A percentile compares a stretch with the other conserved stretches of the same genome.
Conservation (phyloP, 2,797 vertebrate genomes). For the Jordanella pulchra region DNA sequence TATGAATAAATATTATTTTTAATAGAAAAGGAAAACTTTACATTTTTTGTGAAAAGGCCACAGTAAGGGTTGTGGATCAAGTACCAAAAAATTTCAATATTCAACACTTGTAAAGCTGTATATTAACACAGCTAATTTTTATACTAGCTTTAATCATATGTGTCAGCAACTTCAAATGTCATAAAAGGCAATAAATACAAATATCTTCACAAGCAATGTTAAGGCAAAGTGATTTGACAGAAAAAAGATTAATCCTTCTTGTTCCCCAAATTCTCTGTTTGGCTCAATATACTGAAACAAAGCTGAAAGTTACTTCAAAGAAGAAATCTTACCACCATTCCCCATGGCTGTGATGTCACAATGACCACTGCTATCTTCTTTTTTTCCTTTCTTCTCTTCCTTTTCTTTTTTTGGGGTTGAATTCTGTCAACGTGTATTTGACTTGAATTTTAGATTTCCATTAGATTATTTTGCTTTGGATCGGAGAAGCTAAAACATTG, state of each 20-base stretch:
- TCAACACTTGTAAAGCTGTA: too few species aligned
- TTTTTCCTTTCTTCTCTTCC: slow-evolving; percentile 12
- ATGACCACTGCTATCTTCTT: slow-evolving; percentile 6
- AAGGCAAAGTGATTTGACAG: neutral
- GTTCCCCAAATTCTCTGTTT: neutral
- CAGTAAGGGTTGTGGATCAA: neutral
- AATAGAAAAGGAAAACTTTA: slow-evolving; percentile 39
- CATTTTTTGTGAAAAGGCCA: slow-evolving; percentile 1
- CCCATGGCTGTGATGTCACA: slow-evolving; percentile 57
- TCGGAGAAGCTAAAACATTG: slow-evolving; percentile 12
- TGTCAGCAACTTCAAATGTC: neutral
- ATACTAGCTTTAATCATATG: neutral
- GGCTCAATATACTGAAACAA: neutral
- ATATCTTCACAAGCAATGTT: neutral
- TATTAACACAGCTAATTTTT: neutral
- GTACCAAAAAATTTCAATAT: neutral
- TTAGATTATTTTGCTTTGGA: slow-evolving; percentile 6
- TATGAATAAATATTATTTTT: slow-evolving; percentile 27
- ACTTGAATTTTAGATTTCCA: slow-evolving; percentile 11
- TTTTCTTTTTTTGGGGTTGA: neutral
- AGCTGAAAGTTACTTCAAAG: slow-evolving; percentile 15
- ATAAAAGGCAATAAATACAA: neutral
- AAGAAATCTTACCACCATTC: slow-evolving; percentile 62
- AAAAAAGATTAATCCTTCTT: neutral
- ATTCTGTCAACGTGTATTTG: slow-evolving; percentile 1